Evolutionary conservation across 2,888 invertebrate species (phyloP), one percentile per base, ranked within the genome.

Genomic region (Ptycholaimellus sp.): DNA sequence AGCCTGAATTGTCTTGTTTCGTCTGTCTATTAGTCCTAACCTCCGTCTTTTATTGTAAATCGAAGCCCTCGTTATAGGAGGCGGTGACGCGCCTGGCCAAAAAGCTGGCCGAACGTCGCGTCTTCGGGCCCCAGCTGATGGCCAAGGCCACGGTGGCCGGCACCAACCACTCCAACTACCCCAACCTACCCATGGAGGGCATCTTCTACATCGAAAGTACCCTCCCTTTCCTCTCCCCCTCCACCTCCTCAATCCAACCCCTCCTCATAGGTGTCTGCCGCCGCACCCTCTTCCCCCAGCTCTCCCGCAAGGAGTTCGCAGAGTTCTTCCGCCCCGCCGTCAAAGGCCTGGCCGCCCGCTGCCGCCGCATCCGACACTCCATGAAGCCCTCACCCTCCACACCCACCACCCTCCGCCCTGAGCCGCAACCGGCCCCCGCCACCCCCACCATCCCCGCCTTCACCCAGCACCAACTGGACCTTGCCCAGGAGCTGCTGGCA

Each of bases 181-280:
- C 49, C 33, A 55, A 55, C 38, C 46, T 55, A 38, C 55, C 55
- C 23, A 46, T 48, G 31, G 42, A 46, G 30, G 55, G 55, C 33
- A 54, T 55, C 33, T 46, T 52, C 35, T 55, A 55, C 42, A 55
- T 55, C 33, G 49, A 52, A 46, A 47, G 55, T 55, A 41, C 37
- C 43, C 16, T 20, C 3, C 13, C 17, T 19, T 32, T 22, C n/a
- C n/a, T n/a, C n/a, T n/a, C n/a, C n/a, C n/a, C n/a, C n/a, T n/a
- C n/a, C n/a, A n/a, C n/a, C n/a, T n/a, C n/a, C n/a, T n/a, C n/a
- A n/a, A n/a, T n/a, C n/a, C n/a, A n/a, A n/a, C n/a, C n/a, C 25
- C 6, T 25, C 25, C 13, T 25, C 13, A 25, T 25, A 37, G 37
- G 37, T 17, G 33, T 37, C n/a, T 37, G 37, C 14, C 37, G 37